A percentile compares a stretch with the other conserved stretches of the same genome.
Evolutionary conservation across 1,140 invertebrate species (phyloP).

Genomic region (Meloidogyne chitwoodi): DNA sequence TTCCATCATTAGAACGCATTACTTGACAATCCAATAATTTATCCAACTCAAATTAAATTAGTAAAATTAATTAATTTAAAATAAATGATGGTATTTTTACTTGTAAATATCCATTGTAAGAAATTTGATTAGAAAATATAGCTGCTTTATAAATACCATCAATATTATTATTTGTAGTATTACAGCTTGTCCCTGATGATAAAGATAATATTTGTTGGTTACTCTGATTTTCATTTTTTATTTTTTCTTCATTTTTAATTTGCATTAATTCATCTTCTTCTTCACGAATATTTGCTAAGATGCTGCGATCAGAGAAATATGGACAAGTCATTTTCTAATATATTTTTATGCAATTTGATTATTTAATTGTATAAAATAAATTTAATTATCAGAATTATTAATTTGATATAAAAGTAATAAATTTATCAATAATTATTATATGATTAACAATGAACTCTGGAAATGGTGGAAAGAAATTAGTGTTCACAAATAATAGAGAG

Average conservation of each 20-base stretch:
- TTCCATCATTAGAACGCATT: conserved; percentile 72
- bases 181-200: background rate
- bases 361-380: background rate
- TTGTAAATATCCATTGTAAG: background rate
- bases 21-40: conserved; percentile 80
- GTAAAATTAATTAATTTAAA: no score
- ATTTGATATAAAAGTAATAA: background rate
- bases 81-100: background rate
- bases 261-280: background rate
- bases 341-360: background rate
- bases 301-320: background rate
- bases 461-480: background rate
- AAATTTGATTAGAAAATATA: background rate
- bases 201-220: background rate
- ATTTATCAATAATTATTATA: no score
- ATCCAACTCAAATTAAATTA: conserved; percentile 69
- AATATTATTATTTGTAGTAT: background rate
- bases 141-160: background rate
- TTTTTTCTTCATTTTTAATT: background rate
- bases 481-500: background rate
- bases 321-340: background rate
- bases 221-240: background rate
- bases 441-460: background rate
- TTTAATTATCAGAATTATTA: background rate
- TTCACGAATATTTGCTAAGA: background rate